Evolutionary conservation across 2,888 invertebrate genomes (phyloP).

Genomic region (Drosophila paucipuncta): DNA sequence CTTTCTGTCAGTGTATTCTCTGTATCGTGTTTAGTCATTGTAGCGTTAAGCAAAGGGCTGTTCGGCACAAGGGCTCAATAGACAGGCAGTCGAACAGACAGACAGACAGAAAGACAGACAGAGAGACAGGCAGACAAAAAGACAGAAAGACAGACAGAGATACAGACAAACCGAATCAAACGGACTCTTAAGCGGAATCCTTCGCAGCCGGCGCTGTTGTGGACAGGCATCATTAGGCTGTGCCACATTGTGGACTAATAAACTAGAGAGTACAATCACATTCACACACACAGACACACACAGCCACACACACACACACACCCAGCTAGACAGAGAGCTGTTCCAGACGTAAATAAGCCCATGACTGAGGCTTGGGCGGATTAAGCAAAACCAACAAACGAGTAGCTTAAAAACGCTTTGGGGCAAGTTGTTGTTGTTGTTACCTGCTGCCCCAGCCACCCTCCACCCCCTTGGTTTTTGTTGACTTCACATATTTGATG

Average conservation of each 20-base stretch:
- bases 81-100: conserved; percentile 1
- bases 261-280: conserved; percentile 51
- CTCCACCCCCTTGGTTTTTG: conserved; percentile 31
- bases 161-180: conserved; percentile 45
- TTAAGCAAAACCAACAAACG: conserved; percentile 78
- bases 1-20: not conserved
- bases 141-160: not conserved
- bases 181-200: conserved; percentile 30
- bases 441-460: conserved; percentile 6
- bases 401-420: conserved; percentile 72
- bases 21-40: conserved; percentile 37
- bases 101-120: conserved; percentile 9
- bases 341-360: conserved; percentile 62
- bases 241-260: conserved; percentile 63
- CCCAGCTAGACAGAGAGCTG: conserved; percentile 4
- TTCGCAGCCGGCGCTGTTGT: conserved; percentile 46
- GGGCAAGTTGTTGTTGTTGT: conserved; percentile 18
- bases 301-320: not conserved
- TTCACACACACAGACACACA: not conserved
- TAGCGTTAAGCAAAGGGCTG: conserved; percentile 67
- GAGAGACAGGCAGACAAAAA: too few relatives aligned
- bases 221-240: conserved; percentile 74
- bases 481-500: conserved; percentile 74
- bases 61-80: conserved; percentile 4
- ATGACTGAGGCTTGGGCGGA: conserved; percentile 53